Evolutionary conservation across 2,797 vertebrate species (phyloP).

Genomic region (Gambusia yucatana): DNA sequence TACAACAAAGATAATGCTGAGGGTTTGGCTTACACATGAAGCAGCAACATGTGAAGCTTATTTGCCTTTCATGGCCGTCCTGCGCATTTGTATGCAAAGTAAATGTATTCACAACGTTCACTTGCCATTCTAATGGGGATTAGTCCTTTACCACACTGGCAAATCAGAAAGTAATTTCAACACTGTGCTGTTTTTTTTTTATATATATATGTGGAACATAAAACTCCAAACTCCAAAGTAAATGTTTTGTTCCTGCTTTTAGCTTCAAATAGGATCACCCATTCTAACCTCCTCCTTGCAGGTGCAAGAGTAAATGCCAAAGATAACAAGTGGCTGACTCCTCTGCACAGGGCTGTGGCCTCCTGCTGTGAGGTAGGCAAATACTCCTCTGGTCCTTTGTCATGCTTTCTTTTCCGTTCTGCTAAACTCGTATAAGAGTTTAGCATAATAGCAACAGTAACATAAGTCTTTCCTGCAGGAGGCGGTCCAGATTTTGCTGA

Average conservation of each 20-base stretch:
- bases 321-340: conserved; percentile 99
- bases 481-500: conserved; percentile 97
- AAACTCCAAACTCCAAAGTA: not conserved
- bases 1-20: not conserved
- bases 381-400: not conserved
- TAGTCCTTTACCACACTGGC: not conserved
- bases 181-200: not conserved
- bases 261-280: conserved; percentile 16
- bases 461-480: conserved; percentile 76
- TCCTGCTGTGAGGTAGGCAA: conserved; percentile 95
- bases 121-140: not conserved
- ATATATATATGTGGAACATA: not conserved
- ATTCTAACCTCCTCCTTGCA: conserved; percentile 61
- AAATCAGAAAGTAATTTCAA: not conserved
- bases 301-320: conserved; percentile 99
- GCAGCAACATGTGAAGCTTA: not conserved
- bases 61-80: not conserved
- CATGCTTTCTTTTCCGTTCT: not conserved
- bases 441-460: not conserved
- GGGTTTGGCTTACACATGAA: not conserved
- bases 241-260: not conserved
- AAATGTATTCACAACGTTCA: not conserved
- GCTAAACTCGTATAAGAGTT: not conserved
- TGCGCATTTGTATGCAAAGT: not conserved
- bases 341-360: conserved; percentile 97